These are phyloP conservation scores for Syngnathoides biaculeatus DNA, from an alignment of 2,113 vertebrate species.

Conservation along the genomic window DNA sequence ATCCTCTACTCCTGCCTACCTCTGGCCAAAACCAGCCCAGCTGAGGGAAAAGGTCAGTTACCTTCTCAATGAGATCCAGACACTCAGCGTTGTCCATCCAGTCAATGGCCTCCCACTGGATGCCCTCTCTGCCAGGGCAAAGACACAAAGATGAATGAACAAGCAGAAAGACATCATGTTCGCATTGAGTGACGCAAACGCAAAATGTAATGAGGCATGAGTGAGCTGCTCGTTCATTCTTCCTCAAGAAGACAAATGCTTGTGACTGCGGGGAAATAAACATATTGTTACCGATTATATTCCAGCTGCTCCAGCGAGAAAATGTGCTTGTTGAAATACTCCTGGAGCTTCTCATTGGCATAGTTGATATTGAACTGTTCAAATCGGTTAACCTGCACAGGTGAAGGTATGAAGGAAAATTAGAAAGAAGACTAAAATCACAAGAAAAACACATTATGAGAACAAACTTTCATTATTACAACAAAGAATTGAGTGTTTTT, in stretches of 20 bases:
- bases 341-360: slow-evolving; percentile 91
- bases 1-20: too few relatives aligned
- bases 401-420: neutral
- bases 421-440: neutral
- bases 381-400: slow-evolving; percentile 83
- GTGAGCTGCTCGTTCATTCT: slow-evolving; percentile 43
- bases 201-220: slow-evolving; percentile 64
- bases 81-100: slow-evolving; percentile 96
- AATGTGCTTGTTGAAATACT: slow-evolving; percentile 95
- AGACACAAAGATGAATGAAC: slow-evolving; percentile 48
- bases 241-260: slow-evolving; percentile 56
- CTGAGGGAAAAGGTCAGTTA: slow-evolving; percentile 29
- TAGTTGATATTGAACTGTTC: slow-evolving; percentile 95
- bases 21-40: neutral
- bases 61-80: slow-evolving; percentile 92
- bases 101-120: slow-evolving; percentile 92
- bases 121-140: slow-evolving; percentile 79
- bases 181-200: slow-evolving; percentile 58
- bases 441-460: neutral
- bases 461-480: too few relatives aligned
- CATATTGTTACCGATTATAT: slow-evolving; percentile 80
- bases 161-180: slow-evolving; percentile 50
- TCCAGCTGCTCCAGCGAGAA: slow-evolving; percentile 92
- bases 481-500: too few relatives aligned
- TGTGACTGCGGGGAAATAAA: slow-evolving; percentile 19